phyloP scores from a whole-genome alignment of 2,797 vertebrate species.

The Potorous gilbertii region DNA sequence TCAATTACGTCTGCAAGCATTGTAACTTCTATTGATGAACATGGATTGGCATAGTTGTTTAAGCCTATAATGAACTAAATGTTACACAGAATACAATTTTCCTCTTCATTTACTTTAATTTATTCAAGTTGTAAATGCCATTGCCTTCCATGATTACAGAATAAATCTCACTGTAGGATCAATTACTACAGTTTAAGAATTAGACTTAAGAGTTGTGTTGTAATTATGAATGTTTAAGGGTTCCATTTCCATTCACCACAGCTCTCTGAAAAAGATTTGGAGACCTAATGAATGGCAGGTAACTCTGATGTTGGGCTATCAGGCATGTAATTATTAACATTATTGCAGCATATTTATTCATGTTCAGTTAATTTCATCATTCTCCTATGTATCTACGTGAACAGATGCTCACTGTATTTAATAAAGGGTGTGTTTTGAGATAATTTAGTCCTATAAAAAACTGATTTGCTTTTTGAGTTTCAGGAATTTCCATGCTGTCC shows the following conservation, averaged over 20 bases:
- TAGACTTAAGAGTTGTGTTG: conserved; percentile 74
- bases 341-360: conserved; percentile 34
- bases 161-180: conserved; percentile 83
- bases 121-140: conserved; percentile 82
- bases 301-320: conserved; percentile 41
- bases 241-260: conserved; percentile 71
- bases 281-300: conserved; percentile 66
- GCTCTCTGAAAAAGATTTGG: conserved; percentile 72
- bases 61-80: conserved; percentile 86
- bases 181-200: conserved; percentile 80
- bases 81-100: conserved; percentile 85
- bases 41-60: conserved; percentile 83
- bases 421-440: conserved; percentile 7
- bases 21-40: conserved; percentile 83
- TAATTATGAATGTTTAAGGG: conserved; percentile 74
- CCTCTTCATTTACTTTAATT: conserved; percentile 86
- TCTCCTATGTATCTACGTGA: conserved; percentile 52
- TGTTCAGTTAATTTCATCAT: conserved; percentile 29
- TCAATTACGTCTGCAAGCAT: conserved; percentile 82
- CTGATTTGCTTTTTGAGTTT: background rate
- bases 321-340: conserved; percentile 64
- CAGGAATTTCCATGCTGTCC: background rate
- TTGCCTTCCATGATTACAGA: conserved; percentile 77
- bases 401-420: conserved; percentile 19
- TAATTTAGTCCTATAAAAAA: conserved; percentile 33